Evolutionary conservation across 2,797 vertebrate genomes (phyloP).

Genomic region (Orientallactaga sibirica): DNA sequence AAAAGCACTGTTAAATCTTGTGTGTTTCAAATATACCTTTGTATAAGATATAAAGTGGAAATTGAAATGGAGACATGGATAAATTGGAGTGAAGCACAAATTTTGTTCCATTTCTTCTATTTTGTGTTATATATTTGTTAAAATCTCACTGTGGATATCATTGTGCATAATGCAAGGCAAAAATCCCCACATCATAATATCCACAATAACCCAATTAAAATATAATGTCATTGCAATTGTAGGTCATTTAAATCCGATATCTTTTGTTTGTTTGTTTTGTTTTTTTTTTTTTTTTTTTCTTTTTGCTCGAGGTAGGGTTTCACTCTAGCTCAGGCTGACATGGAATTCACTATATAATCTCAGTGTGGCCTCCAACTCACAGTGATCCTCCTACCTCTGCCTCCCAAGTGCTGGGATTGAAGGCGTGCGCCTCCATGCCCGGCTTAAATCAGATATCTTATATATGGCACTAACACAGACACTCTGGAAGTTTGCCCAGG

Average conservation of each 20-base stretch:
- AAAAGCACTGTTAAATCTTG: slow-evolving; percentile 12
- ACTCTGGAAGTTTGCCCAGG: background rate
- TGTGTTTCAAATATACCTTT: background rate
- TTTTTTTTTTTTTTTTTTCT: too few relatives aligned
- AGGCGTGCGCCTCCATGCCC: too few relatives aligned
- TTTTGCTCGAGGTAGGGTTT: too few relatives aligned
- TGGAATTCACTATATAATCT: too few relatives aligned
- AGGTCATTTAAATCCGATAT: background rate
- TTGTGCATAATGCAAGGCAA: background rate
- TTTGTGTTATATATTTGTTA: background rate
- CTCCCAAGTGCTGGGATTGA: too few relatives aligned
- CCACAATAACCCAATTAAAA: background rate
- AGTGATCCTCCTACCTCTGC: too few relatives aligned
- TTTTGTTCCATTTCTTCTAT: background rate
- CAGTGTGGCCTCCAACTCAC: too few relatives aligned
- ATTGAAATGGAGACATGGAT: background rate
- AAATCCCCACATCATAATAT: background rate
- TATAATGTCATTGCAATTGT: background rate
- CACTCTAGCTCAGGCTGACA: too few relatives aligned
- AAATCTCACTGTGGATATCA: background rate
- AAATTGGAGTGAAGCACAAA: background rate
- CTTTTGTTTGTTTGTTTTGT: too few relatives aligned
- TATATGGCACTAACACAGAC: background rate
- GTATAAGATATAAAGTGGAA: slow-evolving; percentile 27
- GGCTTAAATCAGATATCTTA: background rate